Evolutionary conservation across 2,797 vertebrate genomes (phyloP).

Genomic region (Oophaga sylvatica): DNA sequence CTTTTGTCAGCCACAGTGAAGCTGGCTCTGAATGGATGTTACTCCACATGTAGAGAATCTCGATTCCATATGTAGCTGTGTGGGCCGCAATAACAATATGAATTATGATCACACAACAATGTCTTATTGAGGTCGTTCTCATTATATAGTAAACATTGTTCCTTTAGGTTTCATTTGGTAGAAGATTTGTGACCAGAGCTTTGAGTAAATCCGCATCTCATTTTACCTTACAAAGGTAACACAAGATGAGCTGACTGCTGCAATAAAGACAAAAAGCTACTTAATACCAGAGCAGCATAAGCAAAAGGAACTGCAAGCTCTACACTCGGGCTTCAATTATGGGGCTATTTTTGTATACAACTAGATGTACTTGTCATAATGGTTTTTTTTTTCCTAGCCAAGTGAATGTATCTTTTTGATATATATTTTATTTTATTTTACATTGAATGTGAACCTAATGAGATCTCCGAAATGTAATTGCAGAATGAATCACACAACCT

Average conservation of each 20-base stretch:
- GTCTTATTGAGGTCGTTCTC: background rate
- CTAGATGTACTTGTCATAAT: background rate
- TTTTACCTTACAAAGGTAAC: background rate
- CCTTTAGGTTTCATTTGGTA: background rate
- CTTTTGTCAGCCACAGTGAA: background rate
- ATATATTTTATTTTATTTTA: too few relatives aligned
- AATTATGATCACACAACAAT: background rate
- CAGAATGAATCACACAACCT: background rate
- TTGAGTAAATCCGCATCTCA: background rate
- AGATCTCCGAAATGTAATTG: background rate
- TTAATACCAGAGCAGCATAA: conserved; percentile 16
- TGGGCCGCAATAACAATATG: background rate
- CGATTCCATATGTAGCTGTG: background rate
- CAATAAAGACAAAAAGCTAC: conserved; percentile 26
- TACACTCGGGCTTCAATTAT: background rate
- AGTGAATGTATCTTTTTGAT: background rate
- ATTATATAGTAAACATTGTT: background rate
- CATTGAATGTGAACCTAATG: background rate
- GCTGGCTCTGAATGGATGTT: background rate
- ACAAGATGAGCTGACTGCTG: background rate
- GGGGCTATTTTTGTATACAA: background rate
- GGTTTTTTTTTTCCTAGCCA: background rate
- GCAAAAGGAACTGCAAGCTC: background rate
- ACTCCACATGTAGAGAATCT: background rate
- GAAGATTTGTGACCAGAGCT: background rate